Conservation (phyloP, 2,888 invertebrate genomes). For the Yponomeuta evonymella region DNA sequence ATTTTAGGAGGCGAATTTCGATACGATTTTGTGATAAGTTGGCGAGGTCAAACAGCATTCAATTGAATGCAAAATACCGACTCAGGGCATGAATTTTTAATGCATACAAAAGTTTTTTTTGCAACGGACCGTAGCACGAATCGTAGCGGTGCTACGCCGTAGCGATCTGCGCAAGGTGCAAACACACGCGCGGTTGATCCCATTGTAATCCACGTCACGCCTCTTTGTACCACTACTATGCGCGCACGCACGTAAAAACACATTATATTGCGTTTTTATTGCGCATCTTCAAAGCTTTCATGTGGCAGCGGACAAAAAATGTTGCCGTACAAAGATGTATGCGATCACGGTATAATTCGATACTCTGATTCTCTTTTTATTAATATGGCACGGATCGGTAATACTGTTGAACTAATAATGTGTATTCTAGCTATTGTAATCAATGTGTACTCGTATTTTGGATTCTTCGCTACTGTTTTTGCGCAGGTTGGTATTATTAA, state of each 20-base stretch:
- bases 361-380: conserved; percentile 46
- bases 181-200: conserved; percentile 60
- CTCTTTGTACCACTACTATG: conserved; percentile 41
- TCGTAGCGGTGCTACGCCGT: conserved; percentile 3
- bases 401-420: conserved; percentile 8
- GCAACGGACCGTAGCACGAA: neutral
- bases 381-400: conserved; percentile 22
- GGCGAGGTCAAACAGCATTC: conserved; percentile 38
- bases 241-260: conserved; percentile 43
- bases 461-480: neutral
- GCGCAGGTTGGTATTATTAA: neutral
- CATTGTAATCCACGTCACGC: conserved; percentile 66
- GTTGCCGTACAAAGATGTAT: conserved; percentile 60
- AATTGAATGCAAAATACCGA: conserved; percentile 6
- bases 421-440: neutral
- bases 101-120: neutral
- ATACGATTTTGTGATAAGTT: conserved; percentile 37
- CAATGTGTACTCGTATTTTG: neutral
- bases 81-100: too few species aligned
- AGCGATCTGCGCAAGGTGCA: conserved; percentile 43
- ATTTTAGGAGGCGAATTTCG: conserved; percentile 39
- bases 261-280: conserved; percentile 71
- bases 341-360: conserved; percentile 67
- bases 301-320: conserved; percentile 49
- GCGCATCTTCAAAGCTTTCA: conserved; percentile 71